Conservation (phyloP, 2,888 invertebrate species). For the Oligia strigilis region DNA sequence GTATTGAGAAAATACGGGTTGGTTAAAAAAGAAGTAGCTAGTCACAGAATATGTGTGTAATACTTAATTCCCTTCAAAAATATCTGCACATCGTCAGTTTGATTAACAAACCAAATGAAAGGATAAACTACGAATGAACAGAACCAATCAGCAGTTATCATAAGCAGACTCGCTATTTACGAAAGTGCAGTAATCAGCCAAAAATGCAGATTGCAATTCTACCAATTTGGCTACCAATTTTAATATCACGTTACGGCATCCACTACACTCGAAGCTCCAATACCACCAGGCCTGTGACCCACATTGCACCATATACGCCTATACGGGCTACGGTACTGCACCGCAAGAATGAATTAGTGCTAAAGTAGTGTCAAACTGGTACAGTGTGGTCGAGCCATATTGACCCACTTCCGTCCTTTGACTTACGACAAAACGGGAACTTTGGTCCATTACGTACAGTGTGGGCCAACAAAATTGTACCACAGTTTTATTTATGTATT, state of each 20-base stretch:
- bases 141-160: slow-evolving; percentile 36
- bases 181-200: background rate
- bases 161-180: background rate
- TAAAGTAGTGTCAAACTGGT: slow-evolving; percentile 47
- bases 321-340: slow-evolving; percentile 40
- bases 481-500: slow-evolving; percentile 45
- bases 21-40: background rate
- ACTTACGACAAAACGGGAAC: slow-evolving; percentile 64
- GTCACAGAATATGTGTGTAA: background rate
- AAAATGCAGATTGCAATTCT: slow-evolving; percentile 26
- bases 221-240: slow-evolving; percentile 24
- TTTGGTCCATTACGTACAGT: slow-evolving; percentile 46
- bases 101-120: slow-evolving; percentile 17
- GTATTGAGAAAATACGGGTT: background rate
- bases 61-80: background rate
- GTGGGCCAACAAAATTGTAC: slow-evolving; percentile 45
- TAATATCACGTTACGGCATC: background rate
- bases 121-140: background rate
- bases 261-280: background rate
- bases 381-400: slow-evolving; percentile 53
- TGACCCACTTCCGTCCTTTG: slow-evolving; percentile 65
- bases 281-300: slow-evolving; percentile 21
- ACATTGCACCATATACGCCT: slow-evolving; percentile 32
- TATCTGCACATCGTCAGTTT: background rate
- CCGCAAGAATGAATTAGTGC: slow-evolving; percentile 48